Percentiles rank a stretch among this genome's conserved stretches.
Evolutionary conservation across 2,888 invertebrate genomes (phyloP).

Genomic region (Dryomyza anilis): DNA sequence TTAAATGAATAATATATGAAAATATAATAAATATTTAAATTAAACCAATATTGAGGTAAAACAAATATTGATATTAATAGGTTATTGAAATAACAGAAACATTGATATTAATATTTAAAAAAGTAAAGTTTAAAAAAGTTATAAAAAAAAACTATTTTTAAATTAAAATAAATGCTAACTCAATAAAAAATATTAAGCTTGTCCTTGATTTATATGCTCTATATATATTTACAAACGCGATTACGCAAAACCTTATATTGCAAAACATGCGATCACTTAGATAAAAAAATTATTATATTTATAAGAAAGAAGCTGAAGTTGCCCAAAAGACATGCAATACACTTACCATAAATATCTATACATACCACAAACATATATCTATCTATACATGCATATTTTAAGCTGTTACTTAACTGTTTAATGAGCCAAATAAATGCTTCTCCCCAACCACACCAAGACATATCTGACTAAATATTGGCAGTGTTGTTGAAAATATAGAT

Average conservation of each 20-base stretch:
- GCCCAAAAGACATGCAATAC: too few relatives aligned
- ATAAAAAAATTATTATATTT: conserved; percentile 11
- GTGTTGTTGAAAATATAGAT: too few relatives aligned
- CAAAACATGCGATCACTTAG: conserved; percentile 15
- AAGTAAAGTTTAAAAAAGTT: too few relatives aligned
- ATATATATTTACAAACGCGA: conserved; percentile 35
- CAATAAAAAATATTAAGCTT: conserved; percentile 34
- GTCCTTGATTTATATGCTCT: conserved; percentile 39
- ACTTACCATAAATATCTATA: too few relatives aligned
- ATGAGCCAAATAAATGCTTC: neutral
- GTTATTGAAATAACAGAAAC: too few relatives aligned
- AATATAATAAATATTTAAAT: too few relatives aligned
- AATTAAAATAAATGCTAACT: conserved; percentile 22
- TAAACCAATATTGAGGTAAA: too few relatives aligned
- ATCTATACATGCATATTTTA: conserved; percentile 6
- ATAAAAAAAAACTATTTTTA: conserved; percentile 28
- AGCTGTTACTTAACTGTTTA: conserved; percentile 7
- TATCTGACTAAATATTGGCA: too few relatives aligned
- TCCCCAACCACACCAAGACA: neutral
- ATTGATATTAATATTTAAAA: too few relatives aligned
- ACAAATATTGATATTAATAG: too few relatives aligned
- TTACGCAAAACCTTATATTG: conserved; percentile 19
- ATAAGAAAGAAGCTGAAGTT: conserved; percentile 6
- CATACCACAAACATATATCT: neutral
- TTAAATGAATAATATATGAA: too few relatives aligned